These are phyloP conservation scores for Dysdera silvatica DNA, from an alignment of 1,140 invertebrate species.

Conservation along the genomic window DNA sequence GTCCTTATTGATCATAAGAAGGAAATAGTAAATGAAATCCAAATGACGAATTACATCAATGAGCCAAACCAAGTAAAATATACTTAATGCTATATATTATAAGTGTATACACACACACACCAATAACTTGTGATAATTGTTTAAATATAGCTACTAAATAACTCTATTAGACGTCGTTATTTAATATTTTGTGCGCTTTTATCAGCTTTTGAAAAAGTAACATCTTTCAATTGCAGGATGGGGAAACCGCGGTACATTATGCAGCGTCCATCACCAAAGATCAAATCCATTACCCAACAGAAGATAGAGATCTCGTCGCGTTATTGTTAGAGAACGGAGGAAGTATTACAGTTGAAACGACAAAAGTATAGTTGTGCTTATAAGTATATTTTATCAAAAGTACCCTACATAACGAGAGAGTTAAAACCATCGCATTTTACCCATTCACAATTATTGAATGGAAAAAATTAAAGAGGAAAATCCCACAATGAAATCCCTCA, in stretches of 20 bases:
- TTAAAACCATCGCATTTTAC: too few species aligned
- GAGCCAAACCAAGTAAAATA: constrained; percentile 45
- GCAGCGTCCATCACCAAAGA: constrained; percentile 47
- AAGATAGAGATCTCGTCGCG: constrained; percentile 82
- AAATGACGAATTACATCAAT: constrained; percentile 45
- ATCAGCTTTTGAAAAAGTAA: background rate
- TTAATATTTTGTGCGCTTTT: background rate
- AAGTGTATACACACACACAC: background rate
- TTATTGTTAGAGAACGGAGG: constrained; percentile 80
- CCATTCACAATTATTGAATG: too few species aligned
- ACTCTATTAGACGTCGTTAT: background rate
- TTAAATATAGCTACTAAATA: background rate
- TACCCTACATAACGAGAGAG: too few species aligned
- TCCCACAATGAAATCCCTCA: too few species aligned
- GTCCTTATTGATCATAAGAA: constrained; percentile 16
- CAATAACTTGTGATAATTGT: background rate
- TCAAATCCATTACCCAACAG: constrained; percentile 54
- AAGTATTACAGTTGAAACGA: constrained; percentile 71
- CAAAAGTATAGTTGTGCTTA: too few species aligned
- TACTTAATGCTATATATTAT: background rate
- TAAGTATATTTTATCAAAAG: too few species aligned
- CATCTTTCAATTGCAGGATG: constrained; percentile 55
- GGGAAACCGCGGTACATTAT: constrained; percentile 86
- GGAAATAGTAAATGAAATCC: background rate
- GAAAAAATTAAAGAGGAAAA: too few species aligned